These are phyloP conservation scores for Tetrao urogallus DNA, from an alignment of 2,113 vertebrate genomes.

Conservation along the genomic window DNA sequence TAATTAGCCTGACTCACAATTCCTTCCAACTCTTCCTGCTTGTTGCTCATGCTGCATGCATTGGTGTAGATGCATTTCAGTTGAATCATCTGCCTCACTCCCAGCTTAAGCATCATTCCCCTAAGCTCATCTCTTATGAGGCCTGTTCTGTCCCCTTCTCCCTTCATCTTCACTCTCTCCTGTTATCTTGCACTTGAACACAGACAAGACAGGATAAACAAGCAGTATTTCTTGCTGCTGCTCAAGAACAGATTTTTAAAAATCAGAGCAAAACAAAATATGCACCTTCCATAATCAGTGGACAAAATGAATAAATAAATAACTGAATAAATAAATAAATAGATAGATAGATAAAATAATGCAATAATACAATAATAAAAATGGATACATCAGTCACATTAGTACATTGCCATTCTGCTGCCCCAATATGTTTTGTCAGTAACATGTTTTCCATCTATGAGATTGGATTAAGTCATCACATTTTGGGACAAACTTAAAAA, in stretches of 20 bases:
- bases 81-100: too few species aligned
- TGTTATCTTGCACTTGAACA: not conserved
- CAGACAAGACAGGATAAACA: not conserved
- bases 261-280: not conserved
- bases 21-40: too few species aligned
- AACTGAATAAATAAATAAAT: not conserved
- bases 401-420: not conserved
- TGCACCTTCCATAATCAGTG: not conserved
- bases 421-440: not conserved
- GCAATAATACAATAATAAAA: not conserved
- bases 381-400: not conserved
- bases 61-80: too few species aligned
- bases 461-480: not conserved
- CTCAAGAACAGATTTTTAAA: not conserved
- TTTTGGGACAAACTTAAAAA: not conserved
- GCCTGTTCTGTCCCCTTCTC: too few species aligned
- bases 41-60: too few species aligned
- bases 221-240: not conserved
- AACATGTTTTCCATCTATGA: not conserved
- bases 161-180: not conserved
- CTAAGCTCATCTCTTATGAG: too few species aligned
- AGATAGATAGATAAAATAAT: not conserved
- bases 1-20: too few species aligned
- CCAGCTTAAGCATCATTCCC: too few species aligned
- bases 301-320: not conserved